Base-by-base conservation (phyloP, 2,888 invertebrate species). In the Stenodera caucasica region DNA sequence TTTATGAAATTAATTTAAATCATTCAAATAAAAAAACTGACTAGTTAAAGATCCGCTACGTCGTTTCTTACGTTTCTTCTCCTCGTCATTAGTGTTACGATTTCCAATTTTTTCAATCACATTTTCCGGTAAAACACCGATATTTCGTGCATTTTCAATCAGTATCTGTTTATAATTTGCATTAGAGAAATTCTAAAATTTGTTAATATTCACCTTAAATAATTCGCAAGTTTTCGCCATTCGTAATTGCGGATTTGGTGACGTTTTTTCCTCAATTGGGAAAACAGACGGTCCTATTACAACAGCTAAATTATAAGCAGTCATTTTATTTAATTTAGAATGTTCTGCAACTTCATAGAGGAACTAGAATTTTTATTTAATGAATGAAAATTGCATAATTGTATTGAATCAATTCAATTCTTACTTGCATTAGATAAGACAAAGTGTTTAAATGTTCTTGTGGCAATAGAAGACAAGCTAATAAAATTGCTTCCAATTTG, bases 1-100 rank as follows among this genome's bases (percentile, higher is more conserved):
- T n/a, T n/a, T n/a, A n/a, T n/a, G n/a, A n/a, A n/a, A n/a, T n/a
- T n/a, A n/a, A n/a, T n/a, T n/a, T n/a, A n/a, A n/a, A n/a, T n/a
- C n/a, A n/a, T n/a, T n/a, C n/a, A n/a, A n/a, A n/a, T n/a, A n/a
- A n/a, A 66, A 68, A 60, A 61, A 51, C 37, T 84, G 84, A 92
- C 94, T 86, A 81, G 92, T 93, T 68, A 94, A 83, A 70, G 94
- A 94, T 70, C 93, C 93, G 84, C 94, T 92, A 71, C 92, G 84
- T 75, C 93, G 84, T 80, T 92, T 91, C 79, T 92, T 92, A 76
- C 89, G 88, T 74, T 84, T 85, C 69, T 86, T 83, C 40, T 82
- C 81, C 72, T 82, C 82, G 83, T 66, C 53, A 74, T 82, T 9
- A 84, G 82, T 66, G 82, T 82, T 12, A 67, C 61, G 53, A 57